These are phyloP conservation scores for Vulpes vulpes DNA, from an alignment of 2,113 vertebrate species.

Conservation along the genomic window DNA sequence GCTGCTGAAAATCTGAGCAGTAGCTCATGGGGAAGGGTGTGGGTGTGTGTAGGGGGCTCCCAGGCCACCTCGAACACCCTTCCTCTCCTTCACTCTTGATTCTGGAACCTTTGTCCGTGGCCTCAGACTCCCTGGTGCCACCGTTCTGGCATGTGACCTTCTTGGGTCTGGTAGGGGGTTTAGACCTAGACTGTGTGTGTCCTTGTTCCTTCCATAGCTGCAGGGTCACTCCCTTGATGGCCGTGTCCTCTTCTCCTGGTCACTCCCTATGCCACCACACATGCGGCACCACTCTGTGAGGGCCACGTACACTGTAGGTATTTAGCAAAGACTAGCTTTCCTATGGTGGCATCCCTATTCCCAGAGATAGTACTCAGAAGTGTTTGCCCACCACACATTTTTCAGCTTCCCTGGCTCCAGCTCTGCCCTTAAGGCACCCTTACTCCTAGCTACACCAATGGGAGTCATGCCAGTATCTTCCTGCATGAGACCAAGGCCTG, in stretches of 20 bases:
- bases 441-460: no score
- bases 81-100: background rate
- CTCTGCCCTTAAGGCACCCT: background rate
- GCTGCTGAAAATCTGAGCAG: background rate
- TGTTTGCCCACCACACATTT: background rate
- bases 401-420: background rate
- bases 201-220: background rate
- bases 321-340: background rate
- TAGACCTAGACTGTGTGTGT: background rate
- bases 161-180: background rate
- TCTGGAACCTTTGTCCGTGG: background rate
- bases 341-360: background rate
- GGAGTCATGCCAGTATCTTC: background rate
- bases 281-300: rapidly evolving
- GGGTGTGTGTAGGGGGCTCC: background rate
- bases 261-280: background rate
- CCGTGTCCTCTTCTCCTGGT: background rate
- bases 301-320: background rate
- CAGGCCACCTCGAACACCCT: background rate
- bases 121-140: background rate
- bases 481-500: background rate
- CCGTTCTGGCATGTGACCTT: background rate
- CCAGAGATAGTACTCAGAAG: background rate
- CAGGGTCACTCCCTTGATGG: background rate
- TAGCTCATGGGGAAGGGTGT: background rate